Evolutionary conservation across 2,888 invertebrate species (phyloP).

Genomic region (Tromatobia lineatoria): DNA sequence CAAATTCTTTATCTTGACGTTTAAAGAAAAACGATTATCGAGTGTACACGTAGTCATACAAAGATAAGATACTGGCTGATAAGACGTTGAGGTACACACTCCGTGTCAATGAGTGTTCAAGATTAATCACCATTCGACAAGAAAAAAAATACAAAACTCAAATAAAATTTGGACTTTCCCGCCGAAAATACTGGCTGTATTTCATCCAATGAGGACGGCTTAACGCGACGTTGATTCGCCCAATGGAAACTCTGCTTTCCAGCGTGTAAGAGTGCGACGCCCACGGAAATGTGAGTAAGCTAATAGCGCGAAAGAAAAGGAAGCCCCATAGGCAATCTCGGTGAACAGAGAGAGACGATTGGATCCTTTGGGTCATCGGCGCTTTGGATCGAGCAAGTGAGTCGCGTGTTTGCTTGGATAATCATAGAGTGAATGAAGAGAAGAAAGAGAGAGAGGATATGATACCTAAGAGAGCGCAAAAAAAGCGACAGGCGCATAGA

Average conservation of each 20-base stretch:
- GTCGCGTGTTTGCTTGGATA: slow-evolving; percentile 34
- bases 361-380: slow-evolving; percentile 25
- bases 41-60: not conserved
- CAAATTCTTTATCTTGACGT: slow-evolving; percentile 21
- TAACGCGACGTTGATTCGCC: not conserved
- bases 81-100: not conserved
- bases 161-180: not conserved
- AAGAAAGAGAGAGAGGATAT: not conserved
- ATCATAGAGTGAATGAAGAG: not conserved
- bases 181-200: not conserved
- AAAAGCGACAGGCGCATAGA: not conserved
- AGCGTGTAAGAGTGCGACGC: not conserved
- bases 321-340: not conserved
- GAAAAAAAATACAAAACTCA: not conserved
- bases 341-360: not conserved
- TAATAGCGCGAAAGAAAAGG: not conserved
- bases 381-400: slow-evolving; percentile 31
- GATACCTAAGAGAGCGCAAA: not conserved
- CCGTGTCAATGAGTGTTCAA: not conserved
- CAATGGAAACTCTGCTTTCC: slow-evolving; percentile 9
- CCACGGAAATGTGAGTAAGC: not conserved
- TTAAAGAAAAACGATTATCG: slow-evolving; percentile 10
- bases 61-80: not conserved
- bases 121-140: not conserved
- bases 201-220: not conserved